Evolutionary conservation across 2,113 vertebrate genomes (phyloP), one percentile per base, ranked within the genome.

Genomic region (Nanger granti): DNA sequence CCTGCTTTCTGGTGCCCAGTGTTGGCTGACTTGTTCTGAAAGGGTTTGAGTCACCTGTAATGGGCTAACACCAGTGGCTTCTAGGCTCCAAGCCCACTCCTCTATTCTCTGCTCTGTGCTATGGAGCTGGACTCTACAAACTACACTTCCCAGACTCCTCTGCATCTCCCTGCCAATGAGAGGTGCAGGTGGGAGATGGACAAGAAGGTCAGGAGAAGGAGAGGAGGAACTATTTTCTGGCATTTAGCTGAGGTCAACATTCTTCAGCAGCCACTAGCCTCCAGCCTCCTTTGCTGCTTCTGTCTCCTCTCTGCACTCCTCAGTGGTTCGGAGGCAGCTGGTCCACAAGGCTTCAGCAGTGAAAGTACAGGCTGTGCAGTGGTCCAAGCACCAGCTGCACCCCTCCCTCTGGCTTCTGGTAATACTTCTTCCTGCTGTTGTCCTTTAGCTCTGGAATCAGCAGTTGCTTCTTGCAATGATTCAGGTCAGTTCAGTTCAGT

Each of bases 241-340:
- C 24, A 37, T 82, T 26, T 18, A 18, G 28, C 5, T 44, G 22
- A 89, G n/a, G 85, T 24, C 26, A 0, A 4, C 55, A 8, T 26
- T 5, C 31, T 44, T 29, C 22, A 31, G 66, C 57, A 55, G 14
- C 29, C 11, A 20, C n/a, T 9, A 49, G 79, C 28, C 28, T 34
- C 47, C n/a, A 54, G 12, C 55, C 1, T 44, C 41, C 28, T 92
- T 92, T 24, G 28, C 20, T 44, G 14, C 29, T 62, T 54, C 14
- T 0, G 0, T 80, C 60, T 73, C 37, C 26, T 84, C 34, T 47
- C 10, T 22, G 22, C 1, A 6, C 15, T 3, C 82, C 15, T 37
- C 60, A 14, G 52, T 85, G 34, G 60, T 84, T 29, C 60, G 69
- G 84, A 29, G 59, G 29, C 22, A 31, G 44, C 49, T 76, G 54